Evolutionary conservation across 2,797 vertebrate genomes (phyloP).

Genomic region (Melanotaenia nigrans): DNA sequence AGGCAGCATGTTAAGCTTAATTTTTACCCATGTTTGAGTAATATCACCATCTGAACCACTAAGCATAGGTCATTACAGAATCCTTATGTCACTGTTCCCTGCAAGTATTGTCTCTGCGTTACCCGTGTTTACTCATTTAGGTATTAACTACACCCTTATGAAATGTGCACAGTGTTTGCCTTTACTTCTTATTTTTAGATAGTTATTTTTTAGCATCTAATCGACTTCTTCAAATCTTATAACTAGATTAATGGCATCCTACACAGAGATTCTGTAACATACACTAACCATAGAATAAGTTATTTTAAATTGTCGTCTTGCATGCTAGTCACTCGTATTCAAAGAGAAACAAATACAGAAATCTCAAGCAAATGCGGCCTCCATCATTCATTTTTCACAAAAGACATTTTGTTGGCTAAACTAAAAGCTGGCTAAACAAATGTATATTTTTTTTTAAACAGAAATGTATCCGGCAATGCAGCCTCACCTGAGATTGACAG

Average conservation of each 20-base stretch:
- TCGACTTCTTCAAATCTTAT: no score
- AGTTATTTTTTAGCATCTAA: no score
- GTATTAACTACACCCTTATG: no score
- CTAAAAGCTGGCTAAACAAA: conserved; percentile 54
- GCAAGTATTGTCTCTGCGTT: no score
- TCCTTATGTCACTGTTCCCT: no score
- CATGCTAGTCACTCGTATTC: conserved; percentile 21
- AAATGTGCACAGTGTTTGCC: no score
- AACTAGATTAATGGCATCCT: background rate
- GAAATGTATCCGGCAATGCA: conserved; percentile 49
- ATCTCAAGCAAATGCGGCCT: conserved; percentile 35
- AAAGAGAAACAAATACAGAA: background rate
- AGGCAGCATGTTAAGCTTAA: no score
- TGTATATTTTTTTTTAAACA: conserved; percentile 7
- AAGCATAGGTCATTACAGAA: no score
- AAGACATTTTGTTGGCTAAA: conserved; percentile 32
- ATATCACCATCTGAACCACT: no score
- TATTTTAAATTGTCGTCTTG: conserved; percentile 9
- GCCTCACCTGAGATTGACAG: conserved; percentile 65
- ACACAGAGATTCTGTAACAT: background rate
- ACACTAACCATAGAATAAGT: conserved; percentile 25
- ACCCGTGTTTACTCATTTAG: no score
- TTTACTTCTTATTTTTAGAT: no score
- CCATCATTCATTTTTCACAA: conserved; percentile 43
- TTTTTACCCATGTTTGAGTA: no score